These are phyloP conservation scores for Andrena dorsata DNA, from an alignment of 2,888 invertebrate species.

Conservation along the genomic window DNA sequence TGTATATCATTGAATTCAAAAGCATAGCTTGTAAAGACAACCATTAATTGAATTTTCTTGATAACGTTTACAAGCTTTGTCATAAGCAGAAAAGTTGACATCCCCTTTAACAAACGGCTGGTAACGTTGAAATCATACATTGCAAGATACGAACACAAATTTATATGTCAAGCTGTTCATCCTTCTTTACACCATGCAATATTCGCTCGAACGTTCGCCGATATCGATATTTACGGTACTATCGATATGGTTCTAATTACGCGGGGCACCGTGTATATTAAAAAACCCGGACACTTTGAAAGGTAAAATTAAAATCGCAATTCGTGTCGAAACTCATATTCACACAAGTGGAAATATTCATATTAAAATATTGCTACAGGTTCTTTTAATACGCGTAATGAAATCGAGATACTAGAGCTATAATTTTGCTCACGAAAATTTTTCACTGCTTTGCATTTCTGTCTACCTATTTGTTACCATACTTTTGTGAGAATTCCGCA, in stretches of 20 bases:
- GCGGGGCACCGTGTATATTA: not conserved
- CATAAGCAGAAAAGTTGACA: not conserved
- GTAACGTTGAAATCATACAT: not conserved
- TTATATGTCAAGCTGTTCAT: not conserved
- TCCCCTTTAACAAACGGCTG: not conserved
- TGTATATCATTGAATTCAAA: too few species aligned
- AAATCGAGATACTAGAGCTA: not conserved
- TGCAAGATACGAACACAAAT: not conserved
- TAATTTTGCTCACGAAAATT: not conserved
- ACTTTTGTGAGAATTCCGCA: too few species aligned
- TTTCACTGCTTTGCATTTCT: too few species aligned
- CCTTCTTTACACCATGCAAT: not conserved
- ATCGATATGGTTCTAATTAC: slow-evolving; percentile 5
- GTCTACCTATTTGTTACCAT: too few species aligned
- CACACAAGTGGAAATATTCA: not conserved
- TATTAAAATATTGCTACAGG: not conserved
- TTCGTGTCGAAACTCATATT: not conserved
- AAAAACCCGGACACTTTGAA: not conserved
- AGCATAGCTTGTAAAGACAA: too few species aligned
- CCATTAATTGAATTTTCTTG: too few species aligned
- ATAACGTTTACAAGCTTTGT: not conserved
- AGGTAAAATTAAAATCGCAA: not conserved
- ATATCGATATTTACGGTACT: slow-evolving; percentile 24
- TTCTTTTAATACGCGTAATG: not conserved
- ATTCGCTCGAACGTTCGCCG: slow-evolving; percentile 12